Conservation (phyloP, 1,140 invertebrate species). For the Meloidogyne exigua region DNA sequence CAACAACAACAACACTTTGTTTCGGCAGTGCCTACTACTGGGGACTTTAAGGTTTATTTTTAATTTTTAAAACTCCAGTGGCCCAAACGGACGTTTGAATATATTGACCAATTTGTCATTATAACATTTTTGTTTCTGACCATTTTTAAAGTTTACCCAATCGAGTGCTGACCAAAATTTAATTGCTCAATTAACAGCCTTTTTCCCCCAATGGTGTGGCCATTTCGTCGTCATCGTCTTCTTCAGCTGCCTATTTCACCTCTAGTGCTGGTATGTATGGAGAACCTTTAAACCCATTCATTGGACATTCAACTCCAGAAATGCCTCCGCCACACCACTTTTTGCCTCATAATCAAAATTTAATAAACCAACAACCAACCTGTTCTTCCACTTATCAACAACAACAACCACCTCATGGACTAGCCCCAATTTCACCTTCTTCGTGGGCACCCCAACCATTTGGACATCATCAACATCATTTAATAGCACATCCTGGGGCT, state of each 20-base stretch:
- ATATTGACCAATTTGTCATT: background rate
- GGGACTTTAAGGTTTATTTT: background rate
- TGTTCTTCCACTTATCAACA: constrained; percentile 14
- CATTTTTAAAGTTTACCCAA: background rate
- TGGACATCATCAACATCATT: constrained; percentile 6
- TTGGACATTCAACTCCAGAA: background rate
- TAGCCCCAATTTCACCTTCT: constrained; percentile 27
- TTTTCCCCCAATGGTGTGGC: background rate
- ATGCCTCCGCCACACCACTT: background rate
- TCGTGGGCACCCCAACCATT: constrained; percentile 12
- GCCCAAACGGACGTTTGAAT: background rate
- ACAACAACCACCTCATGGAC: constrained; percentile 16
- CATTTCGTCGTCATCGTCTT: background rate
- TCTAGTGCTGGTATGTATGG: background rate
- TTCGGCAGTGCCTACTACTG: constrained; percentile 9
- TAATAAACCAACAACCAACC: constrained; percentile 17
- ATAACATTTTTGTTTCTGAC: no score
- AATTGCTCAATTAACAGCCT: background rate
- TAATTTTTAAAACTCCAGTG: background rate
- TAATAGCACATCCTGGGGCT: constrained; percentile 32
- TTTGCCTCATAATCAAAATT: constrained; percentile 1
- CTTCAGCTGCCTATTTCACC: background rate
- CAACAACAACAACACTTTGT: constrained; percentile 15
- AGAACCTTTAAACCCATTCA: background rate
- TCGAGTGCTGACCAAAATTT: background rate